Conservation (phyloP, 2,888 invertebrate genomes). For the Scelioninae gen. 2 region DNA sequence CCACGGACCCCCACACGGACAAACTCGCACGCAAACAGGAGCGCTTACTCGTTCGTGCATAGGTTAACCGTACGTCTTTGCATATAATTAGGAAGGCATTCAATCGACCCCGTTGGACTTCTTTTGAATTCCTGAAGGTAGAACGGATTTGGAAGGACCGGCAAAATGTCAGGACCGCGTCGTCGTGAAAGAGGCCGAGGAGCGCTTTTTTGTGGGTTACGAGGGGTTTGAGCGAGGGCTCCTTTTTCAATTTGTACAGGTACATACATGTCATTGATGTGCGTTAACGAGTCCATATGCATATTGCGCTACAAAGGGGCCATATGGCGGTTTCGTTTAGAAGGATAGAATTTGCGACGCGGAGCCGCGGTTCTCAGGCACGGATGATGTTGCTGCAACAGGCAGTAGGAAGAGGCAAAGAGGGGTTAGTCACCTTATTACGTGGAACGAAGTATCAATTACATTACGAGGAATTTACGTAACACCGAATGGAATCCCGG, state of each 20-base stretch:
- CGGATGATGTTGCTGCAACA: constrained; percentile 45
- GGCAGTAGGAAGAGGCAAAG: constrained; percentile 58
- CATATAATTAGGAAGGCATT: constrained; percentile 75
- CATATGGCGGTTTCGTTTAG: constrained; percentile 54
- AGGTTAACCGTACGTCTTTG: constrained; percentile 70
- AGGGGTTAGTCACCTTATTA: constrained; percentile 48
- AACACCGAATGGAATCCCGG: constrained; percentile 12
- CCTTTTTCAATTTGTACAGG: constrained; percentile 66
- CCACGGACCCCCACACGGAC: too few relatives aligned
- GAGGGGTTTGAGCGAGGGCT: constrained; percentile 66
- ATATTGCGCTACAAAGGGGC: constrained; percentile 68
- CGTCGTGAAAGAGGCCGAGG: constrained; percentile 54
- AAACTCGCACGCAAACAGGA: constrained; percentile 23
- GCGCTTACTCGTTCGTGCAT: constrained; percentile 57
- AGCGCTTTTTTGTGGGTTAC: constrained; percentile 51
- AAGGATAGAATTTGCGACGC: constrained; percentile 51
- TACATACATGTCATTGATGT: constrained; percentile 65
- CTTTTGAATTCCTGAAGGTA: constrained; percentile 68
- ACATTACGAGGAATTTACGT: constrained; percentile 22
- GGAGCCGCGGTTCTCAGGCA: constrained; percentile 18
- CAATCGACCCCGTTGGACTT: constrained; percentile 69
- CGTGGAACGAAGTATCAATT: constrained; percentile 40
- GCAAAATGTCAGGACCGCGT: constrained; percentile 50
- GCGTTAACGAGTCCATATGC: constrained; percentile 66
- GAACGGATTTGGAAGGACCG: constrained; percentile 66